Evolutionary conservation across 2,797 vertebrate species (phyloP), one percentile per base, ranked within the genome.

Genomic region (Mus spretus): DNA sequence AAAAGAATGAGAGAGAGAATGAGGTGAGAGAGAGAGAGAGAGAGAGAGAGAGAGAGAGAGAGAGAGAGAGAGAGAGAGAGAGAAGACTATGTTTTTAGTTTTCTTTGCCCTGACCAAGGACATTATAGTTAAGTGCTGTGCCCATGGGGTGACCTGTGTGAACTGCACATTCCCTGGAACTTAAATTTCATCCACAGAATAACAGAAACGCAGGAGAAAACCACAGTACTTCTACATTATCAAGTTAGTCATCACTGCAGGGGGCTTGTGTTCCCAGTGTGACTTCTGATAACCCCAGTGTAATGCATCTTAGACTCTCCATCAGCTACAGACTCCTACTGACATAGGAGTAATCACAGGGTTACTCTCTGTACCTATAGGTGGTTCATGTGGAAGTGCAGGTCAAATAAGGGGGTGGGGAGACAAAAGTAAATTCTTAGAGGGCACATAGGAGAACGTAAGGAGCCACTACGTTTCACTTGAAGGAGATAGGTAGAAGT

Each of bases 331-430:
- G 53, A 61, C 3, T 22, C 13, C 17, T 12, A 0, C 13, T 70
- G 50, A 17, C 65, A n/a, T 14, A 11, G 14, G 7, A 67, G 10
- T 1, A 1, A 14, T 13, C 53, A 57, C 0, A 28, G 57, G 28
- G 61, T 31, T 50, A 24, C 0, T 89, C 7, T 28, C n/a, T 19
- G 12, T 7, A 20, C 13, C 6, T 44, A 31, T 28, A 4, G 10
- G 0, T 12, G 15, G 4, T 53, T 53, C 28, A 4, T 0, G 0
- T 17, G 7, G 34, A 75, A 65, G 7, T 26, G 20, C 47, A 26
- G 47, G 19, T 61, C 53, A 31, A 28, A 24, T 74, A 13, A 55
- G 19, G 19, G 6, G 31, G 4, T 17, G 31, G 24, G 57, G 47
- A 37, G 13, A 59, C 8, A 47, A 40, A 59, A 86, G 40, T 40